Evolutionary conservation across 2,888 invertebrate species (phyloP).

Genomic region (Athalia circularis): DNA sequence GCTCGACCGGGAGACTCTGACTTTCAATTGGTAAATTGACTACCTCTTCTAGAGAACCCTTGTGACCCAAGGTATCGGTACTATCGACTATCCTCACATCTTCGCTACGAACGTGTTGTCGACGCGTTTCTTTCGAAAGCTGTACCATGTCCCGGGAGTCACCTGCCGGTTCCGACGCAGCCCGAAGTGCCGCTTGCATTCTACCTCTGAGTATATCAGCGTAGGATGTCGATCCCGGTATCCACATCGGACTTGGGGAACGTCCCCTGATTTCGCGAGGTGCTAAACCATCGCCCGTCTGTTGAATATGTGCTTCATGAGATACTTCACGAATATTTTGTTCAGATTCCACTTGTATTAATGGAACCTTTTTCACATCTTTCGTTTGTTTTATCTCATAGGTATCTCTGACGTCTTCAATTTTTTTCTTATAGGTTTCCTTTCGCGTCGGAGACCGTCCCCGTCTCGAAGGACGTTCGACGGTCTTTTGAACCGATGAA

Average conservation of each 20-base stretch:
- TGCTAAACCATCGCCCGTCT: slow-evolving; percentile 51
- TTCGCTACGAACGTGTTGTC: slow-evolving; percentile 13
- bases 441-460: slow-evolving; percentile 76
- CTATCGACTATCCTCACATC: slow-evolving; percentile 1
- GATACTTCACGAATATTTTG: slow-evolving; percentile 39
- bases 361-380: slow-evolving; percentile 40
- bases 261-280: slow-evolving; percentile 73
- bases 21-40: slow-evolving; percentile 20
- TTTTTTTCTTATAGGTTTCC: slow-evolving; percentile 38
- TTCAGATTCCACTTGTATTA: slow-evolving; percentile 41
- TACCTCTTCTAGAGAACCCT: slow-evolving; percentile 24
- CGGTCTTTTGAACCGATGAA: slow-evolving; percentile 19
- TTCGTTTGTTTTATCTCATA: slow-evolving; percentile 47
- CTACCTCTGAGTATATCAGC: slow-evolving; percentile 85
- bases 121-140: slow-evolving; percentile 35
- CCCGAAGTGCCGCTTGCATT: slow-evolving; percentile 38
- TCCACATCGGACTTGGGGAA: slow-evolving; percentile 85
- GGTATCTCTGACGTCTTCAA: slow-evolving; percentile 38
- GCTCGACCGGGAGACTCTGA: slow-evolving; percentile 32
- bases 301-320: slow-evolving; percentile 2
- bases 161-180: slow-evolving; percentile 23
- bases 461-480: slow-evolving; percentile 56
- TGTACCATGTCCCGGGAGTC: slow-evolving; percentile 37
- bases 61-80: not conserved
- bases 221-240: slow-evolving; percentile 84